Evolutionary conservation across 2,888 invertebrate species (phyloP), one percentile per base, ranked within the genome.

Genomic region (Drepanosiphum platanoidis): DNA sequence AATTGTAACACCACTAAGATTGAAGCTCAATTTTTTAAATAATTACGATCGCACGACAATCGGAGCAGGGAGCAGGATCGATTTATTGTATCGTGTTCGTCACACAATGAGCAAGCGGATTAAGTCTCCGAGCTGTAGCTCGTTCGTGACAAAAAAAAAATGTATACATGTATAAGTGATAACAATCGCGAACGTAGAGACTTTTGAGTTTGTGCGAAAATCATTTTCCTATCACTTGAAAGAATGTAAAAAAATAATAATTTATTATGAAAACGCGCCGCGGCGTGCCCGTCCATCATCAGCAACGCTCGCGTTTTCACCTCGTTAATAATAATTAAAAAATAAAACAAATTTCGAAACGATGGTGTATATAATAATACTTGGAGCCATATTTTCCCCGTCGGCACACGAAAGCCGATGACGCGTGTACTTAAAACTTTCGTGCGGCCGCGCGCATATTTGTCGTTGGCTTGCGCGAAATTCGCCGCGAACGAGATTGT

Each of bases 321-420:
- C 52, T 74, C 74, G 52, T 74, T 74, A 74, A 74, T 52, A 74
- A 74, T 32, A 72, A 72, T 72, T 72, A 46, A 22, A 72, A 72
- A 3, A 71, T 27, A 39, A 39, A 64, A 30, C 27, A 46, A n/a
- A 46, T 46, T 13, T 15, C 46, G 13, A 46, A 46, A 46, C 46
- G 11, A n/a, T n/a, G n/a, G n/a, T n/a, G n/a, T n/a, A n/a, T n/a
- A n/a, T n/a, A n/a, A n/a, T n/a, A n/a, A n/a, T n/a, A n/a, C n/a
- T n/a, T n/a, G n/a, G n/a, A n/a, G 22, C 22, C 52, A 5, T 52
- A 4, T 52, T 0, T 22, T 52, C 52, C 52, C 52, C 18, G 52
- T 52, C 1, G 52, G 5, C 22, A 7, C 18, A 52, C 52, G 52
- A 52, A 52, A 0, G 52, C 18, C 5, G 52, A 52, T 18, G 52